These are phyloP conservation scores for Lochmaea crataegi DNA, from an alignment of 2,888 invertebrate genomes.

Conservation along the genomic window DNA sequence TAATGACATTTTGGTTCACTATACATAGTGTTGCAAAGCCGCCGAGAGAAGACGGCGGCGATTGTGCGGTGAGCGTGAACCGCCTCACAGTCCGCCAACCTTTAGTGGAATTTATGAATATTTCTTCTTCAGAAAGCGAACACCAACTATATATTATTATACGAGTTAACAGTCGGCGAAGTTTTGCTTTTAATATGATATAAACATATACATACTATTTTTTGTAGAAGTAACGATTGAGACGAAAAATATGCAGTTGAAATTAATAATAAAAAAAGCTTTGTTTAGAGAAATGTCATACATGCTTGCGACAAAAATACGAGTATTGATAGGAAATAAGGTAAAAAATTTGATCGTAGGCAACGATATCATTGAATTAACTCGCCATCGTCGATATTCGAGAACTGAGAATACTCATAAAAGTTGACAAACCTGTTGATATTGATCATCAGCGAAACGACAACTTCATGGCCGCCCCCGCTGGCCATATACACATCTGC, in stretches of 20 bases:
- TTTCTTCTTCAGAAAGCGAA: conserved; percentile 40
- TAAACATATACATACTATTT: neutral
- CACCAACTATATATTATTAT: neutral
- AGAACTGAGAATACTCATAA: conserved; percentile 29
- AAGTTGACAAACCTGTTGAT: conserved; percentile 46
- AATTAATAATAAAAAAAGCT: too few relatives aligned
- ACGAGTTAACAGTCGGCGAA: too few relatives aligned
- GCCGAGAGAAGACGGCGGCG: conserved; percentile 34
- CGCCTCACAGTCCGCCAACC: conserved; percentile 46
- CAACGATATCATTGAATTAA: conserved; percentile 28
- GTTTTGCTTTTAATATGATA: neutral
- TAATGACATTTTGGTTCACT: neutral
- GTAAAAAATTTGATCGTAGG: neutral
- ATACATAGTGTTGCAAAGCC: conserved; percentile 43
- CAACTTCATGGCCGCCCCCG: conserved; percentile 46
- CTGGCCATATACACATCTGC: conserved; percentile 44
- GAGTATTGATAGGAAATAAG: too few relatives aligned
- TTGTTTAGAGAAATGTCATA: neutral
- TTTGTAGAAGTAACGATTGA: too few relatives aligned
- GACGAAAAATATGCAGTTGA: too few relatives aligned
- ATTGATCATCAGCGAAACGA: conserved; percentile 40
- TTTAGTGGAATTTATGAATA: conserved; percentile 55
- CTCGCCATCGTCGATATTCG: conserved; percentile 17
- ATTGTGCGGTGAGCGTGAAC: conserved; percentile 52
- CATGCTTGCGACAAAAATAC: neutral